Conservation (phyloP, 2,797 vertebrate genomes). For the Passerculus sandwichensis region DNA sequence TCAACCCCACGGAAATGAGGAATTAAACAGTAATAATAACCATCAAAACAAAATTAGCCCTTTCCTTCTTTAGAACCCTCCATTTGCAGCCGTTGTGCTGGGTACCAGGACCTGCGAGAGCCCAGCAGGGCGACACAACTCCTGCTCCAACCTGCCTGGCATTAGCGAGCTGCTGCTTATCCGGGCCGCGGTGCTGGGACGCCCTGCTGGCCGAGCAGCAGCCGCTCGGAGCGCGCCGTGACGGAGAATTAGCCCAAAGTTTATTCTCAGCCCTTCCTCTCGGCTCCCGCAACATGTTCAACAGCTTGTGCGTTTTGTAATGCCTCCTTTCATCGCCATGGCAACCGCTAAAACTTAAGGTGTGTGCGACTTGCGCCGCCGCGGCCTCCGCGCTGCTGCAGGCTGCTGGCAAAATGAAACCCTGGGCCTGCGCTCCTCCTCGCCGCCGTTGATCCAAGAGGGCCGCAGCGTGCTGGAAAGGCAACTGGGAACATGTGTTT, state of each 20-base stretch:
- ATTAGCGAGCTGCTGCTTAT: slow-evolving; percentile 54
- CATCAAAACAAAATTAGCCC: slow-evolving; percentile 38
- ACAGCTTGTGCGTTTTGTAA: slow-evolving; percentile 82
- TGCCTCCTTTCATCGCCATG: slow-evolving; percentile 76
- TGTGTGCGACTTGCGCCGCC: slow-evolving; percentile 54
- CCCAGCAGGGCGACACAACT: neutral
- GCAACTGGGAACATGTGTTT: slow-evolving; percentile 25
- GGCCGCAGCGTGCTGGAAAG: slow-evolving; percentile 1
- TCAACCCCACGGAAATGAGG: neutral
- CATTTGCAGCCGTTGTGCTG: neutral
- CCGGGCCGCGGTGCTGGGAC: slow-evolving; percentile 7
- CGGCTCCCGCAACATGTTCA: slow-evolving; percentile 75
- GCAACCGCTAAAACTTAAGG: slow-evolving; percentile 80
- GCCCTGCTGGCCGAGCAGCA: slow-evolving; percentile 35
- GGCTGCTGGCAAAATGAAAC: slow-evolving; percentile 65
- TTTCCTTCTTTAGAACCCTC: slow-evolving; percentile 24
- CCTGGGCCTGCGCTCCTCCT: neutral
- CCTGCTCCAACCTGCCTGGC: neutral
- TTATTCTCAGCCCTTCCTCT: slow-evolving; percentile 78
- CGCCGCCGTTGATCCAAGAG: slow-evolving; percentile 3
- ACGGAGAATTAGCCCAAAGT: slow-evolving; percentile 74
- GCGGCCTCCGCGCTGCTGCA: slow-evolving; percentile 49
- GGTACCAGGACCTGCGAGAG: neutral
- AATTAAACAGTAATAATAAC: slow-evolving; percentile 16
- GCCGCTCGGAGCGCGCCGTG: slow-evolving; percentile 36